Percentiles rank a stretch among this genome's conserved stretches.
Conservation (phyloP, 2,888 invertebrate species). For the Danaus chrysippus region DNA sequence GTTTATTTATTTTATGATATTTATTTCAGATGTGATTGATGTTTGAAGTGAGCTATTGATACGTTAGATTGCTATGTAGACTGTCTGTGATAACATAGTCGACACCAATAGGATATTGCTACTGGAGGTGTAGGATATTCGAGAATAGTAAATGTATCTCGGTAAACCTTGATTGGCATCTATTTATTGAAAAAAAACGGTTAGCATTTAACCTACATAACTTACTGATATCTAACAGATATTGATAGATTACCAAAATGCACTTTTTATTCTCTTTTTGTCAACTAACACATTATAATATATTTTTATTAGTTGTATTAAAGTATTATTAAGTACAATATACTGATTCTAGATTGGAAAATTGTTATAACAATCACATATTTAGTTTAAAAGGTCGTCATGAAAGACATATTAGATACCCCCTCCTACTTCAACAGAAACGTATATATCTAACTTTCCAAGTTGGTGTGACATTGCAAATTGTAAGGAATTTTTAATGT, state of each 20-base stretch:
- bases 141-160: constrained; percentile 2
- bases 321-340: not conserved
- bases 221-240: no score
- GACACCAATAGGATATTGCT: constrained; percentile 2
- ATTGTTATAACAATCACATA: constrained; percentile 1
- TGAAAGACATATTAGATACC: constrained; percentile 15
- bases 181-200: not conserved
- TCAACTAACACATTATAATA: no score
- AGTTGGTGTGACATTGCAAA: constrained; percentile 11
- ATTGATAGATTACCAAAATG: no score
- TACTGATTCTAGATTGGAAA: not conserved
- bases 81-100: not conserved
- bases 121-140: constrained; percentile 2
- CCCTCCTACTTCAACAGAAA: constrained; percentile 20
- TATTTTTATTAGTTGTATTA: not conserved
- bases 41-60: no score
- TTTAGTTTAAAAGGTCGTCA: constrained; percentile 20
- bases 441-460: constrained; percentile 14
- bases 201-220: not conserved
- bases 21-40: no score
- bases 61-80: no score
- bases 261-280: no score
- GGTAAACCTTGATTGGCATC: constrained; percentile 2
- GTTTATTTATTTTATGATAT: no score
- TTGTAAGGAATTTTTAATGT: no score